Conservation (phyloP, 1,140 invertebrate genomes). For the Chelonus insularis region DNA sequence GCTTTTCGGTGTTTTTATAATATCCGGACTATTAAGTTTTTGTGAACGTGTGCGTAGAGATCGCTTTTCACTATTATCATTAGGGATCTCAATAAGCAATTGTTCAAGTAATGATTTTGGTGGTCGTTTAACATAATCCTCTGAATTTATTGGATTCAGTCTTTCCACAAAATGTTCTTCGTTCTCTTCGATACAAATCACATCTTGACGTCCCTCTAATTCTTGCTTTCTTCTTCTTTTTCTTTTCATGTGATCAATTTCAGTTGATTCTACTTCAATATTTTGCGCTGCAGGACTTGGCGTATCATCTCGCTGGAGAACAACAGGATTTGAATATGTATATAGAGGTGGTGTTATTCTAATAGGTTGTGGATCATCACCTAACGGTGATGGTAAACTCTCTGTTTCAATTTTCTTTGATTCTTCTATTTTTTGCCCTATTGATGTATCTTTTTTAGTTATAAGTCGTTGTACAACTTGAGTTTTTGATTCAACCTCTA, state of each 20-base stretch:
- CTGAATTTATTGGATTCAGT: constrained; percentile 44
- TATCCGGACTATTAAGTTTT: constrained; percentile 73
- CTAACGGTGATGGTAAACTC: constrained; percentile 54
- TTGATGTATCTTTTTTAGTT: constrained; percentile 49
- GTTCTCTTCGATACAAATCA: constrained; percentile 56
- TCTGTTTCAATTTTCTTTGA: constrained; percentile 15
- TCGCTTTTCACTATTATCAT: constrained; percentile 63
- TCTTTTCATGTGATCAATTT: constrained; percentile 49
- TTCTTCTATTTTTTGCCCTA: background rate
- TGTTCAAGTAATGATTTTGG: constrained; percentile 72
- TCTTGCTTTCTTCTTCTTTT: constrained; percentile 58
- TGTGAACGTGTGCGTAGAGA: constrained; percentile 70
- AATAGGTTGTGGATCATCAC: constrained; percentile 70
- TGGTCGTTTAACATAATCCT: constrained; percentile 48
- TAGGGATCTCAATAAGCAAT: constrained; percentile 77
- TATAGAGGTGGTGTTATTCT: constrained; percentile 73
- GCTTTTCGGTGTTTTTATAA: constrained; percentile 63
- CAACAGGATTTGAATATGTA: constrained; percentile 74
- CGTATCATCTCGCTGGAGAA: constrained; percentile 60
- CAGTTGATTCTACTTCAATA: constrained; percentile 48
- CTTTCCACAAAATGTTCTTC: constrained; percentile 54
- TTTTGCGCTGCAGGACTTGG: constrained; percentile 59
- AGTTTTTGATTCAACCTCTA: constrained; percentile 32
- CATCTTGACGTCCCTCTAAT: constrained; percentile 57
- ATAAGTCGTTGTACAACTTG: constrained; percentile 30